Percentiles rank a stretch among this genome's conserved stretches.
These are phyloP conservation scores for Pachyseris speciosa DNA, from an alignment of 64 coral and sea anemone species.

Conservation along the genomic window DNA sequence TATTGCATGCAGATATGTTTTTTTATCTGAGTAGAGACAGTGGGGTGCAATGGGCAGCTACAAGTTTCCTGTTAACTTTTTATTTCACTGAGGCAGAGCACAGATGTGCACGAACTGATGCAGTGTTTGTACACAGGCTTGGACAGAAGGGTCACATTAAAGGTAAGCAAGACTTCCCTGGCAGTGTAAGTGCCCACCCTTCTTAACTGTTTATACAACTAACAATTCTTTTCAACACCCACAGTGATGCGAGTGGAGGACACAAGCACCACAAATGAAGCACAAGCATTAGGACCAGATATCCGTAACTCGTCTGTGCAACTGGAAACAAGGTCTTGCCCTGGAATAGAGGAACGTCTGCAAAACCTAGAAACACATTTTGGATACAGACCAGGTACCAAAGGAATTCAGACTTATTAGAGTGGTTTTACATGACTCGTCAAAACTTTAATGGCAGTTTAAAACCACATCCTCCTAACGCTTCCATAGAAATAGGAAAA, in stretches of 20 bases:
- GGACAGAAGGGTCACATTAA: slow-evolving; percentile 97
- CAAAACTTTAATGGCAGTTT: too few species aligned
- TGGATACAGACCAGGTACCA: slow-evolving; percentile 63
- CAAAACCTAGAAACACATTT: slow-evolving; percentile 77
- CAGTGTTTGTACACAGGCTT: slow-evolving; percentile 90
- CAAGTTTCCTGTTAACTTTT: neutral
- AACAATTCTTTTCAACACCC: too few species aligned
- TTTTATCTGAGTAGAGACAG: too few species aligned
- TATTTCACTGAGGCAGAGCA: neutral
- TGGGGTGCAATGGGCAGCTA: neutral
- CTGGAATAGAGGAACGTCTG: slow-evolving; percentile 78
- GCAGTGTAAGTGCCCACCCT: too few species aligned
- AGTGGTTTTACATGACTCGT: too few species aligned
- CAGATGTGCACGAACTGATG: slow-evolving; percentile 95
- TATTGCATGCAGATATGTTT: too few species aligned
- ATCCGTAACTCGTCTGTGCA: neutral
- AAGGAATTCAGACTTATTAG: neutral
- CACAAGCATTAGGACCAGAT: slow-evolving; percentile 80
- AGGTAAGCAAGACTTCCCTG: too few species aligned
- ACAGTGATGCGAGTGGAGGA: slow-evolving; percentile 68
- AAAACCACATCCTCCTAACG: too few species aligned
- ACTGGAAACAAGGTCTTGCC: neutral
- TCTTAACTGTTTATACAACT: neutral
- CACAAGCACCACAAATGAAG: slow-evolving; percentile 70
- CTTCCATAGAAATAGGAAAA: too few species aligned